Conservation (phyloP, 2,888 invertebrate genomes). For the Drosophila setosimentum region DNA sequence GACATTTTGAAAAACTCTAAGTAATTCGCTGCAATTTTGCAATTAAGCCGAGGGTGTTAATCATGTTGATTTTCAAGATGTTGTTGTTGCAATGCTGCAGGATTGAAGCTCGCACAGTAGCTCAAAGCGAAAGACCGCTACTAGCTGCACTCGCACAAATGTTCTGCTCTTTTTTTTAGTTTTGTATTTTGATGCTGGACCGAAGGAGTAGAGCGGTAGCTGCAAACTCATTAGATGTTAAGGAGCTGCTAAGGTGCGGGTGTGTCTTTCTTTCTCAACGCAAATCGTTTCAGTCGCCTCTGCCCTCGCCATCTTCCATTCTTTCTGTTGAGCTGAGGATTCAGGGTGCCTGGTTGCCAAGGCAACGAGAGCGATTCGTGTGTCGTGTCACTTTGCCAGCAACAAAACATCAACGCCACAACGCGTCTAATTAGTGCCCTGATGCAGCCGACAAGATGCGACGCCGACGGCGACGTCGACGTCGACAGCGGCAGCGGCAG, state of each 20-base stretch:
- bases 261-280: constrained; percentile 20
- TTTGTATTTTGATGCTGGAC: neutral
- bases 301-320: neutral
- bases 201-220: neutral
- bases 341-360: constrained; percentile 21
- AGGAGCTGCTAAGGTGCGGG: constrained; percentile 46
- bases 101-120: constrained; percentile 16
- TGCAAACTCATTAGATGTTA: constrained; percentile 19
- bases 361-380: constrained; percentile 41
- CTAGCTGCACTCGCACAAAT: constrained; percentile 10
- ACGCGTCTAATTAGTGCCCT: constrained; percentile 72
- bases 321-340: neutral
- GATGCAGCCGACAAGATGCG: constrained; percentile 49
- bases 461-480: constrained; percentile 7
- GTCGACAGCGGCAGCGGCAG: neutral
- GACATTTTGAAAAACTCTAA: too few relatives aligned
- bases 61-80: constrained; percentile 27
- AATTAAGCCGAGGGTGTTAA: constrained; percentile 23
- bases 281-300: neutral
- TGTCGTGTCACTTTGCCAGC: constrained; percentile 29
- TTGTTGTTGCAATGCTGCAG: constrained; percentile 23
- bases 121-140: constrained; percentile 12
- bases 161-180: neutral
- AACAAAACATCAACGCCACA: constrained; percentile 44
- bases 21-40: neutral